Base-by-base conservation (phyloP, 2,797 vertebrate species). In the Sandelia bainsii region DNA sequence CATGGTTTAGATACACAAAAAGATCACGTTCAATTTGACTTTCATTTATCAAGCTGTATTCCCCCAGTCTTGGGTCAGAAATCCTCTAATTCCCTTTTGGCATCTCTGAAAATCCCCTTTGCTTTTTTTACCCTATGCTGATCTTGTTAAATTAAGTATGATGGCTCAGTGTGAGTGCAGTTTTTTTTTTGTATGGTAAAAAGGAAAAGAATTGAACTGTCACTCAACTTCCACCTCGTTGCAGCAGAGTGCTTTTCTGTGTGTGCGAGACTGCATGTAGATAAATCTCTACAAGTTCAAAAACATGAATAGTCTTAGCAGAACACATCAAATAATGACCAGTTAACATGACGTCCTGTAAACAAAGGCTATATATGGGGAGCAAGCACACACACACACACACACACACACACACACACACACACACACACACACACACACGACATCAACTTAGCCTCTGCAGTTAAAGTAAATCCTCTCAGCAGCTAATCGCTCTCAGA, bases 141-240 rank as follows among this genome's bases (percentile, higher is more conserved):
- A 80, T 80, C 80, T 77, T 72, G 77, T 74, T 84, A 82, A 88
- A 89, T 86, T 74, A 76, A 74, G 80, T 72, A 69, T 86, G 83
- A 85, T 77, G 75, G 81, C 83, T 81, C 66, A 49, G 70, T 53
- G 80, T 59, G 77, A 75, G 75, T 23, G 72, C 75, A 42, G 72
- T 32, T 46, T 62, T 79, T 79, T 69, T 34, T 34, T 34, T 34
- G 1, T 34, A 34, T 37, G 9, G 44, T 62, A 63, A 68, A 82
- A 79, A 54, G 67, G 76, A 32, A 78, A 81, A 80, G 70, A 83
- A 91, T 85, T 90, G 75, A 82, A 85, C 81, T 91, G 88, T 87
- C 83, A 87, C 60, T 89, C 83, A 84, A 42, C 62, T 54, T 75
- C 56, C 62, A 79, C 69, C 74, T 79, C 72, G 67, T 66, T 70